Percentiles rank a stretch among this genome's conserved stretches.
phyloP scores from a whole-genome alignment of 53 echinoderm and acorn worm species.

The Antedon mediterranea region DNA sequence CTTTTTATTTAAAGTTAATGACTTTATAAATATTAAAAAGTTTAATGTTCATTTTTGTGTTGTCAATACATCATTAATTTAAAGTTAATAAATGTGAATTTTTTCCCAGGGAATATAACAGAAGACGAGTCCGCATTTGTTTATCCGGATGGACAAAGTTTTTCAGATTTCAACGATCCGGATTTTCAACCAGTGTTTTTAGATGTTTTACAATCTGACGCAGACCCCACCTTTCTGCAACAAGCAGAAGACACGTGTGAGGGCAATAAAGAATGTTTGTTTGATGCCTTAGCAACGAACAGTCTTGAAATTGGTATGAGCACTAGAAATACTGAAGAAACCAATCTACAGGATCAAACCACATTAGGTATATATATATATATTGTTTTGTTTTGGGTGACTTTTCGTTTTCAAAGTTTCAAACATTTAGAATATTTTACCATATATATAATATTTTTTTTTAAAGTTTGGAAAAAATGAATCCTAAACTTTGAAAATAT shows the following conservation, averaged over 20 bases:
- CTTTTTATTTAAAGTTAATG: too few species aligned
- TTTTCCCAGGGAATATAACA: constrained; percentile 13
- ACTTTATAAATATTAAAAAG: too few species aligned
- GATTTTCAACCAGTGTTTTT: constrained; percentile 32
- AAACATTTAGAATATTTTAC: too few species aligned
- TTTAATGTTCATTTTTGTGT: too few species aligned
- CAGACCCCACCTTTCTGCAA: constrained; percentile 1
- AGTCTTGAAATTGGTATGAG: not conserved
- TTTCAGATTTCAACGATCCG: constrained; percentile 25
- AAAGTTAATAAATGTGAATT: too few species aligned
- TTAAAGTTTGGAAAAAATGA: too few species aligned
- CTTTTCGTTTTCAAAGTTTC: too few species aligned
- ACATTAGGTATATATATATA: not conserved
- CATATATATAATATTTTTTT: too few species aligned
- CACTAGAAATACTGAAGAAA: not conserved
- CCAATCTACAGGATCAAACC: not conserved
- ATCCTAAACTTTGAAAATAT: too few species aligned
- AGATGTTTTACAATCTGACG: constrained; percentile 17
- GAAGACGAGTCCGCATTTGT: constrained; percentile 12
- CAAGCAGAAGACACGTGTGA: constrained; percentile 10
- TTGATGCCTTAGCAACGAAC: constrained; percentile 20
- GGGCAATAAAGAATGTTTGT: constrained; percentile 24
- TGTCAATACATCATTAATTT: too few species aligned
- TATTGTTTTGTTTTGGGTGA: too few species aligned
- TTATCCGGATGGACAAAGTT: constrained; percentile 14